phyloP scores from a whole-genome alignment of 2,888 invertebrate species.

The Drosophila siamana region DNA sequence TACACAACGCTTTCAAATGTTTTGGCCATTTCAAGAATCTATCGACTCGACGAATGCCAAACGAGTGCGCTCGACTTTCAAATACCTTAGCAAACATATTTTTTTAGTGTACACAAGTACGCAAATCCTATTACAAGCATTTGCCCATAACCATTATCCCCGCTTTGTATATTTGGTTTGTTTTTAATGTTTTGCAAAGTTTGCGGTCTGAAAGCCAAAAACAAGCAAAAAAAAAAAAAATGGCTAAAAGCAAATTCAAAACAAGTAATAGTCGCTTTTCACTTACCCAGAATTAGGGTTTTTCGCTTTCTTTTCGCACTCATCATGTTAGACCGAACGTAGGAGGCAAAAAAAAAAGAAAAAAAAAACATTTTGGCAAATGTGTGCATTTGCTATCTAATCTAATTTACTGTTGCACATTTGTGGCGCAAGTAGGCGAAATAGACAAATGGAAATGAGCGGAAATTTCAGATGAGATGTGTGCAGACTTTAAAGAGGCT shows the following conservation, averaged over 20 bases:
- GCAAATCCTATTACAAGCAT: neutral
- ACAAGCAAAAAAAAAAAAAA: neutral
- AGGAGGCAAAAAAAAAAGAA: neutral
- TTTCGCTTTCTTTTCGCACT: neutral
- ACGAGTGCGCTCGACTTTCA: too few relatives aligned
- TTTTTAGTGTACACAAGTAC: too few relatives aligned
- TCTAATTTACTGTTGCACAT: slow-evolving; percentile 1
- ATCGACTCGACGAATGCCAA: too few relatives aligned
- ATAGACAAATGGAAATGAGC: neutral
- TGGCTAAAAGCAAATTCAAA: neutral
- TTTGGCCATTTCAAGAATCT: neutral
- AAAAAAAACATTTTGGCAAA: neutral
- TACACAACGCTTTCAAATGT: neutral
- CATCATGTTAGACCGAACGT: neutral
- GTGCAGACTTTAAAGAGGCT: neutral
- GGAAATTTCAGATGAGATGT: neutral
- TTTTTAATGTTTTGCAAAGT: neutral
- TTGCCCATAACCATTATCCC: neutral
- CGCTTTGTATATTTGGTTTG: too few relatives aligned
- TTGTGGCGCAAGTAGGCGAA: neutral
- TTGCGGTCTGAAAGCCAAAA: neutral
- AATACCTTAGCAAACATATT: too few relatives aligned
- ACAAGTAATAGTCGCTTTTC: neutral
- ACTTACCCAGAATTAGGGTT: slow-evolving; percentile 1
- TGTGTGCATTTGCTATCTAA: slow-evolving; percentile 1